Percentiles rank a stretch among this genome's conserved stretches.
These are phyloP conservation scores for Criorhina ranunculi DNA, from an alignment of 2,888 invertebrate genomes.

Conservation along the genomic window DNA sequence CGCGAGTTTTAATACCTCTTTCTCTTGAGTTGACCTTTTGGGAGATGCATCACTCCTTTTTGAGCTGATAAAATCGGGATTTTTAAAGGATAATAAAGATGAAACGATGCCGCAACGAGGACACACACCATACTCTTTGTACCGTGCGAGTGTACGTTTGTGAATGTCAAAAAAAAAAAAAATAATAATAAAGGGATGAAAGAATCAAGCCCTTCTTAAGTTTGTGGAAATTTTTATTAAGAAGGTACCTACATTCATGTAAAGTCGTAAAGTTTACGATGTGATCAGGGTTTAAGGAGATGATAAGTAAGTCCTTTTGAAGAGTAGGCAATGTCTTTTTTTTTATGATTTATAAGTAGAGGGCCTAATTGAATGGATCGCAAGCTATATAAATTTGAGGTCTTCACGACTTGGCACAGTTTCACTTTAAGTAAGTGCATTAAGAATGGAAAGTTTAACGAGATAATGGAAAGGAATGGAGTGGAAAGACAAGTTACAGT, in stretches of 20 bases:
- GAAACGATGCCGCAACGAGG: constrained; percentile 62
- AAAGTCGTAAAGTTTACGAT: constrained; percentile 69
- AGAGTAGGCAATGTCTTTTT: constrained; percentile 19
- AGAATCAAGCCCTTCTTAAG: constrained; percentile 41
- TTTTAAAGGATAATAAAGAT: constrained; percentile 76
- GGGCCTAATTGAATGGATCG: not conserved
- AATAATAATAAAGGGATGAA: too few relatives aligned
- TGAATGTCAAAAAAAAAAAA: constrained; percentile 58
- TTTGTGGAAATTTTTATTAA: constrained; percentile 29
- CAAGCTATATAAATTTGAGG: not conserved
- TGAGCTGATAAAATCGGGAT: constrained; percentile 67
- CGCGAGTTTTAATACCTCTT: constrained; percentile 65
- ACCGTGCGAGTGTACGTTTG: not conserved
- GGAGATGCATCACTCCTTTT: constrained; percentile 65
- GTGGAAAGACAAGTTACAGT: too few relatives aligned
- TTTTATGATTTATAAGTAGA: not conserved
- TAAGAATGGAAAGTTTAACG: not conserved
- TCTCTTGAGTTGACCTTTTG: constrained; percentile 54
- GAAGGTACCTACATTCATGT: constrained; percentile 10
- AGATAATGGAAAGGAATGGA: too few relatives aligned
- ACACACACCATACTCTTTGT: constrained; percentile 24
- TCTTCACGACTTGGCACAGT: not conserved
- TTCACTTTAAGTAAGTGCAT: not conserved
- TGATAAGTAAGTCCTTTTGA: not conserved
- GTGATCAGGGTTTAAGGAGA: constrained; percentile 39